Conservation (phyloP, 2,888 invertebrate species). For the Lasioglossum calceatum region DNA sequence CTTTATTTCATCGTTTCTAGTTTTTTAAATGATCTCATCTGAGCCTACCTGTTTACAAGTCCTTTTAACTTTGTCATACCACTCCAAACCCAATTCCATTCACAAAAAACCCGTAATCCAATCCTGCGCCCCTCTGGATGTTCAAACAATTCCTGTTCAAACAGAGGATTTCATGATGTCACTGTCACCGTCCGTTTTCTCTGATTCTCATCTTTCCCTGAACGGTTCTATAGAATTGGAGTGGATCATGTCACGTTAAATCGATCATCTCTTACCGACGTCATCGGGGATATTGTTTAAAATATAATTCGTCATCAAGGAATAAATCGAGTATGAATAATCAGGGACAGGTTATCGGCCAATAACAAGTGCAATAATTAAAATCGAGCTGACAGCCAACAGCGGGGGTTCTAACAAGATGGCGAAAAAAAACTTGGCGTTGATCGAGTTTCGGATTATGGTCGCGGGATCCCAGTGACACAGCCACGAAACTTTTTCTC, state of each 20-base stretch:
- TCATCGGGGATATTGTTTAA: neutral
- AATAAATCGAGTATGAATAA: too few species aligned
- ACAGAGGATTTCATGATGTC: neutral
- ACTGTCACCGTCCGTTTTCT: neutral
- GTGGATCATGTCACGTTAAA: neutral
- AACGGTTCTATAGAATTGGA: neutral
- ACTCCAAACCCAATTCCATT: neutral
- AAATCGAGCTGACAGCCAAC: neutral
- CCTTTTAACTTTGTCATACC: neutral
- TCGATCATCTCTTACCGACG: neutral
- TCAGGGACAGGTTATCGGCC: too few species aligned
- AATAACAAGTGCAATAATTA: neutral
- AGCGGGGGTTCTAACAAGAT: too few species aligned
- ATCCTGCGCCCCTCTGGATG: neutral
- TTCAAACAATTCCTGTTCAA: neutral
- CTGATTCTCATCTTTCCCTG: neutral
- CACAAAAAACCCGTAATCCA: neutral
- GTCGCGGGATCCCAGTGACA: constrained; percentile 20
- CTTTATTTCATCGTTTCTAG: neutral
- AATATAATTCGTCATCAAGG: neutral
- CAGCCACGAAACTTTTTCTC: constrained; percentile 33
- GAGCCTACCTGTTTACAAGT: neutral
- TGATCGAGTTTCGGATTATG: constrained; percentile 13
- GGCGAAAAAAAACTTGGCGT: constrained; percentile 14
- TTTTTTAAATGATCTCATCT: neutral